Evolutionary conservation across 2,797 vertebrate genomes (phyloP), one percentile per base, ranked within the genome.

Genomic region (Pelobates cultripes): DNA sequence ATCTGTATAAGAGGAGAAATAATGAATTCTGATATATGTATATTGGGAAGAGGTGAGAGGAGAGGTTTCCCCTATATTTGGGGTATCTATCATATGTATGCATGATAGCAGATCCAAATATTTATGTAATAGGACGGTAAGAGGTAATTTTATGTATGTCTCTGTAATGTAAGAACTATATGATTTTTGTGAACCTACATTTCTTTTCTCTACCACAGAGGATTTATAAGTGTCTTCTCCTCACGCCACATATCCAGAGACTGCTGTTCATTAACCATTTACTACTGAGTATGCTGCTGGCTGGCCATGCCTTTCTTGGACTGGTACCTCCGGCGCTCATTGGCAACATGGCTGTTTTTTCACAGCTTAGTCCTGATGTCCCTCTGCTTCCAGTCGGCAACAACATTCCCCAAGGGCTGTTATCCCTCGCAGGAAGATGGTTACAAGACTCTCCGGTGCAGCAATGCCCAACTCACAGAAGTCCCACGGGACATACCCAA

Each of bases 401-500:
- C 94, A 7, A 94, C 94, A 9, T 97, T 96, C 88, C 96, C 96
- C 85, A 94, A 92, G 86, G 93, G 91, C 85, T 99, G 98, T 90
- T 99, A 99, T 90, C 92, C 93, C 86, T 95, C 96, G 0, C 95
- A 98, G 63, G 95, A 96, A 83, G 94, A 90, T 0, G 92, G 92
- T 0, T 95, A 96, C 66, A 96, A 92, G 88, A 98, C 95, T 0
- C 94, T 99, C 85, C 97, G 97, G 81, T 99, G 98, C 91, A 99
- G 98, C 93, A 95, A 95, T 4, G 94, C 95, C 64, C 94, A 90
- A 80, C 95, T 99, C 79, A 96, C 94, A 0, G 90, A 96, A 51
- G 91, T 99, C 87, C 98, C 98, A 68, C 86, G 83, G 10, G 96
- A 98, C 88, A 96, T 99, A 71, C 98, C 98, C 81, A 99, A 98